These are phyloP conservation scores for Leucozona laternaria DNA, from an alignment of 2,888 invertebrate genomes.

Conservation along the genomic window DNA sequence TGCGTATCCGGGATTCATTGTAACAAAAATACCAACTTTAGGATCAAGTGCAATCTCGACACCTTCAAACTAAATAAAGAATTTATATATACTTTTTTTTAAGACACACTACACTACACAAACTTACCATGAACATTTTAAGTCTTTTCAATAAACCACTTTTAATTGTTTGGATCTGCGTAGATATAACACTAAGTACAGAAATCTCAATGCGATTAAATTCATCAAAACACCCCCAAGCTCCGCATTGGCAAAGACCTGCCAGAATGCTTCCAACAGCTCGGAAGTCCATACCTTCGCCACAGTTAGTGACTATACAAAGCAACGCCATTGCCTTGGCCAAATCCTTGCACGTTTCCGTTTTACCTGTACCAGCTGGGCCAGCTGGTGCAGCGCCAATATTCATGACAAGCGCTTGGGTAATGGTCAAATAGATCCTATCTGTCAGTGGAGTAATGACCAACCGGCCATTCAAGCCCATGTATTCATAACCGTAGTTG, in stretches of 20 bases:
- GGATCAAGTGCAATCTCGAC: constrained; percentile 92
- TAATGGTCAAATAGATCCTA: constrained; percentile 95
- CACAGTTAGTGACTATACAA: constrained; percentile 95
- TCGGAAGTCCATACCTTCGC: constrained; percentile 96
- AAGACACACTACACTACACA: not conserved
- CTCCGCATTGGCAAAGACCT: constrained; percentile 86
- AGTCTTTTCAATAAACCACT: constrained; percentile 91
- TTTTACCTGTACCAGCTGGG: constrained; percentile 87
- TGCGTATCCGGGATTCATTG: constrained; percentile 97
- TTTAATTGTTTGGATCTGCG: constrained; percentile 94
- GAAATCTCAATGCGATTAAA: constrained; percentile 97
- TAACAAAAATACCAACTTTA: constrained; percentile 96
- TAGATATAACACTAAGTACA: constrained; percentile 96
- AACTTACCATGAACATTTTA: constrained; percentile 88
- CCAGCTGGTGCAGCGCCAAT: constrained; percentile 96
- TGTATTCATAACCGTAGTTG: constrained; percentile 97
- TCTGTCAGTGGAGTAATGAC: constrained; percentile 97
- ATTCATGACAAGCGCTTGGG: constrained; percentile 96
- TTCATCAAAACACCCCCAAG: constrained; percentile 98
- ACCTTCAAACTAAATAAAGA: constrained; percentile 88
- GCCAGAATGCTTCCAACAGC: constrained; percentile 91
- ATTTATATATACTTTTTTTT: too few species aligned
- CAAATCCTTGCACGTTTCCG: constrained; percentile 95
- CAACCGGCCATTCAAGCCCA: constrained; percentile 95
- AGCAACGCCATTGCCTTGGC: constrained; percentile 94